Evolutionary conservation across 2,888 invertebrate genomes (phyloP), one percentile per base, ranked within the genome.

Genomic region (Heliconius ethilla): DNA sequence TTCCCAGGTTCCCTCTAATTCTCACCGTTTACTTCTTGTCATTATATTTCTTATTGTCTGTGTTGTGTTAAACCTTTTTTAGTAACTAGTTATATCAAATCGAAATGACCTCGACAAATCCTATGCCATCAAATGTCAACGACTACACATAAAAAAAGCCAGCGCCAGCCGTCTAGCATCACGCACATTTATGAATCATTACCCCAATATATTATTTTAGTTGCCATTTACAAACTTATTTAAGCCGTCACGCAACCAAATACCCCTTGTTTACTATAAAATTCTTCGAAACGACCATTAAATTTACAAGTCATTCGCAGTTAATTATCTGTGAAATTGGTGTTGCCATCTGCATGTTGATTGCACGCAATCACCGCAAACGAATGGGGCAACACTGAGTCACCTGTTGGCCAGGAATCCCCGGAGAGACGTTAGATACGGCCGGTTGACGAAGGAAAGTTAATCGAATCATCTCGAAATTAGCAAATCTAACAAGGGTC

Each of bases 401-500:
- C 81, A 80, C 76, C 80, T 80, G 84, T 84, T 83, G 81, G 85
- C 86, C 87, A 86, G 66, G 84, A 84, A 85, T 85, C 87, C 85
- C 87, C 76, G 37, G 84, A 82, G 83, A 76, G 75, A 75, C 79
- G 74, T 81, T 79, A 78, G 80, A 79, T 70, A 76, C 76, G 79
- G 76, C 37, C 75, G 73, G 73, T 67, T 77, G 80, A 79, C 78
- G 77, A 81, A 77, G 79, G 79, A 79, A 80, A 80, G 79, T 78
- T 83, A 85, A 85, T 85, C 84, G 82, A 82, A 76, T 73, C 62
- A 74, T 73, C 75, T 63, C 25, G 69, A 70, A 55, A 75, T 70
- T 75, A 63, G 62, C 55, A 78, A 78, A 59, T 75, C 45, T 75
- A 70, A 77, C 77, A 63, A 78, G 78, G 75, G 75, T 75, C 51